These are phyloP conservation scores for Nematopogon swammerdamellus DNA, from an alignment of 2,888 invertebrate species.

Conservation along the genomic window DNA sequence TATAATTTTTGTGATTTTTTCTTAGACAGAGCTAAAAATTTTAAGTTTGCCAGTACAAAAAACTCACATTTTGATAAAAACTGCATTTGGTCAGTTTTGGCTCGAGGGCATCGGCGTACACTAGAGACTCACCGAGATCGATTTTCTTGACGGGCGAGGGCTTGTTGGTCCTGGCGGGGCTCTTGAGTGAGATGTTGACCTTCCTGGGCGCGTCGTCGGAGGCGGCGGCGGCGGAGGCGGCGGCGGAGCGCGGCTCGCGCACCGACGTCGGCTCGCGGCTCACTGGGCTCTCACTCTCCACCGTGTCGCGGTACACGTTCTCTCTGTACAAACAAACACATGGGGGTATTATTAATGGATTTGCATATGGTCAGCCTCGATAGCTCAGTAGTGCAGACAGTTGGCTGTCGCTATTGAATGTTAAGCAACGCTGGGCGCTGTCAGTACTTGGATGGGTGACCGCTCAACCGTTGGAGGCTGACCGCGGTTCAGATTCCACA, in stretches of 20 bases:
- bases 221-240: slow-evolving; percentile 6
- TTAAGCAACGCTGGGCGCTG: too few relatives aligned
- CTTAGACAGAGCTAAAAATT: too few relatives aligned
- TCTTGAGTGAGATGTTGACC: slow-evolving; percentile 33
- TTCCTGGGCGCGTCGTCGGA: slow-evolving; percentile 13
- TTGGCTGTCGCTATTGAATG: too few relatives aligned
- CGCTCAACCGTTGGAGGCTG: too few relatives aligned
- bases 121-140: slow-evolving; percentile 41
- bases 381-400: too few relatives aligned
- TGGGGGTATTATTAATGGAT: neutral
- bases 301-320: slow-evolving; percentile 52
- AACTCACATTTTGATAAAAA: too few relatives aligned
- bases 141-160: slow-evolving; percentile 47
- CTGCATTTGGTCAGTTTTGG: too few relatives aligned
- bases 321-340: slow-evolving; percentile 32
- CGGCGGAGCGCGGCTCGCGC: slow-evolving; percentile 15
- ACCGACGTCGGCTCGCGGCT: slow-evolving; percentile 29
- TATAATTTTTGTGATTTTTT: too few relatives aligned
- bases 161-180: slow-evolving; percentile 24
- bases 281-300: slow-evolving; percentile 30
- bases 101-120: too few relatives aligned
- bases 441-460: too few relatives aligned
- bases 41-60: too few relatives aligned
- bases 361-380: neutral
- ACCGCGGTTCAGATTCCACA: too few relatives aligned